phyloP scores from a whole-genome alignment of 2,797 vertebrate genomes.

The Uromys caudimaculatus region DNA sequence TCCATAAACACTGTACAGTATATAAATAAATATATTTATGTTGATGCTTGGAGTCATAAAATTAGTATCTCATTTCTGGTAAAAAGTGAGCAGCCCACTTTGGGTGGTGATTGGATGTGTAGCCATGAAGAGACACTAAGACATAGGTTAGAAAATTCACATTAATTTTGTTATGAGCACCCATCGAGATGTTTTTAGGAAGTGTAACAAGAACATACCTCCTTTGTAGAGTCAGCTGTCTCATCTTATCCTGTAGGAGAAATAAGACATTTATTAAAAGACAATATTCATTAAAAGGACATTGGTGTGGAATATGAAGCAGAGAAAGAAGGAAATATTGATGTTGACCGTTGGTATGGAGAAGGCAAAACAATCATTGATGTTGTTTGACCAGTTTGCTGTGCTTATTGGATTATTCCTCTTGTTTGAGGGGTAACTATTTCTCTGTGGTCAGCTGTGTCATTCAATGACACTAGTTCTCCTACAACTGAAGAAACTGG shows the following conservation, averaged over 20 bases:
- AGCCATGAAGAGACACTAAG: background rate
- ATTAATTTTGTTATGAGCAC: background rate
- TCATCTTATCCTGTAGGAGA: background rate
- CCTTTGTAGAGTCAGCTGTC: background rate
- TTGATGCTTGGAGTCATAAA: background rate
- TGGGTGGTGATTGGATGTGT: background rate
- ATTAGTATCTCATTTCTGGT: background rate
- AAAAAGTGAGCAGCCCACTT: background rate
- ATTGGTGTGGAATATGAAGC: background rate
- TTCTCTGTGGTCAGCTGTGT: rapidly evolving
- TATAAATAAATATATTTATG: background rate
- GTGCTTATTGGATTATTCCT: background rate
- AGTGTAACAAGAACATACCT: background rate
- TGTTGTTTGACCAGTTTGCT: background rate
- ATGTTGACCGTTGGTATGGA: too few relatives aligned
- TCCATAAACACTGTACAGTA: background rate
- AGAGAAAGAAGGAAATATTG: background rate
- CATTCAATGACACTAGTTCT: background rate
- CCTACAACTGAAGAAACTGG: background rate
- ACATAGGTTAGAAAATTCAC: background rate
- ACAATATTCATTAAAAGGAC: rapidly evolving
- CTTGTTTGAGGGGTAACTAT: background rate
- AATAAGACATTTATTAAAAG: background rate
- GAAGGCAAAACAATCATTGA: background rate
- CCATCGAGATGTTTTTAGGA: background rate